Conservation (phyloP, 2,888 invertebrate genomes). For the Tipula vernalis region DNA sequence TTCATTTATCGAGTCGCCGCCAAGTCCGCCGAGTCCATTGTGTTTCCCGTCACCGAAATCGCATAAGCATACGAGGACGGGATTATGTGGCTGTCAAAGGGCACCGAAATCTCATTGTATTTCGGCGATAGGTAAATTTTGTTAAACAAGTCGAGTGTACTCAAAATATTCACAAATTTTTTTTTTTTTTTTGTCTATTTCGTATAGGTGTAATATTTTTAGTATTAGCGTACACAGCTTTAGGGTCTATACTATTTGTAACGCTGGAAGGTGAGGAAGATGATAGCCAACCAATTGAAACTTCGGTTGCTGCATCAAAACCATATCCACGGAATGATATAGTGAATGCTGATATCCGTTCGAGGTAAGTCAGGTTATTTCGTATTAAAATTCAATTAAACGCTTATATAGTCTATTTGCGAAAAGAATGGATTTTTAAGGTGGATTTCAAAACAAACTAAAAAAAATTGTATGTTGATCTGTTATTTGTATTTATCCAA, state of each 20-base stretch:
- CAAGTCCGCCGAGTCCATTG: constrained; percentile 21
- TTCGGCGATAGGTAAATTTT: constrained; percentile 35
- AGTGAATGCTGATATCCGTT: constrained; percentile 45
- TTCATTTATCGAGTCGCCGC: constrained; percentile 24
- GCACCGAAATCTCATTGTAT: constrained; percentile 37
- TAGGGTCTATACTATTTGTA: constrained; percentile 86
- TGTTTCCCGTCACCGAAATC: constrained; percentile 24
- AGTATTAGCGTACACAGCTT: constrained; percentile 80
- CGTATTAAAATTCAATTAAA: too few species aligned
- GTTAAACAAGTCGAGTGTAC: too few species aligned
- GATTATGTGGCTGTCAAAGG: constrained; percentile 33
- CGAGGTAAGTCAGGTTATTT: constrained; percentile 32
- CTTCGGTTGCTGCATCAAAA: constrained; percentile 51
- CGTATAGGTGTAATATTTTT: constrained; percentile 45
- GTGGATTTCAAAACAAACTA: too few species aligned
- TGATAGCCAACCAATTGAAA: constrained; percentile 37
- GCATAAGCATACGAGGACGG: constrained; percentile 24
- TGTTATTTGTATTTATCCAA: too few species aligned
- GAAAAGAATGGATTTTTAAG: too few species aligned
- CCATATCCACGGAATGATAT: constrained; percentile 45
- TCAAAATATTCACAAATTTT: too few species aligned
- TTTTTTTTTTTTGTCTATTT: too few species aligned
- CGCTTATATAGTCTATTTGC: too few species aligned
- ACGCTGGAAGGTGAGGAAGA: constrained; percentile 59
- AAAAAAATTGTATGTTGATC: too few species aligned